Conservation (phyloP, 1,140 invertebrate species). For the Drosophila pseudoobscura region DNA sequence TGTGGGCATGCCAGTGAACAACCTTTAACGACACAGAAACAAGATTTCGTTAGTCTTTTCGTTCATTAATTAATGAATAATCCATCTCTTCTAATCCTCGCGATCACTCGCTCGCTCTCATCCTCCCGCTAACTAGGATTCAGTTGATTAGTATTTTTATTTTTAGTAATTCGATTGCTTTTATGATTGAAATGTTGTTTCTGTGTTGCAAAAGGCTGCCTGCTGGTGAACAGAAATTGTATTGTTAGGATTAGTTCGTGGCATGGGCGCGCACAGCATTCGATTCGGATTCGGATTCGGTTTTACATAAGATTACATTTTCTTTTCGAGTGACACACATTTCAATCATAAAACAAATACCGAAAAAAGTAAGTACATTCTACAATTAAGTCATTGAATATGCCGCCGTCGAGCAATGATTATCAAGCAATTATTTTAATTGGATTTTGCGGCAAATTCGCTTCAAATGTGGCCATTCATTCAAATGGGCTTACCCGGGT, state of each 20-base stretch:
- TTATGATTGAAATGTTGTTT: constrained; percentile 84
- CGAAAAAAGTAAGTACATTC: constrained; percentile 34
- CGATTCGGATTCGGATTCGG: not conserved
- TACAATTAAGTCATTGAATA: constrained; percentile 52
- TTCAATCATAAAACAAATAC: constrained; percentile 84
- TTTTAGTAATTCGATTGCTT: constrained; percentile 44
- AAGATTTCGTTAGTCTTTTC: constrained; percentile 83
- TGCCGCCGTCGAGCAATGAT: constrained; percentile 17
- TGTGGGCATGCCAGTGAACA: constrained; percentile 80
- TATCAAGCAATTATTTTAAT: constrained; percentile 65
- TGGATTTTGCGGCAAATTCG: constrained; percentile 34
- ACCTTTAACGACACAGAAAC: constrained; percentile 84
- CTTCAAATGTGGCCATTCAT: constrained; percentile 6
- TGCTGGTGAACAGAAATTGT: constrained; percentile 76
- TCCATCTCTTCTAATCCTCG: constrained; percentile 20
- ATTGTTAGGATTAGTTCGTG: constrained; percentile 70
- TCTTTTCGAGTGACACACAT: constrained; percentile 77
- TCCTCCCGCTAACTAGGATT: constrained; percentile 32
- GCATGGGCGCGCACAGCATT: constrained; percentile 34
- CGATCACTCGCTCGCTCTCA: constrained; percentile 8
- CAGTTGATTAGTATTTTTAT: constrained; percentile 37
- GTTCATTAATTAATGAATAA: constrained; percentile 24
- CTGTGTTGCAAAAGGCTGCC: constrained; percentile 83
- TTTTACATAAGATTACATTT: constrained; percentile 28
- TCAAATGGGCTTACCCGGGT: not conserved